Evolutionary conservation across 2,888 invertebrate species (phyloP).

Genomic region (Drepanosiphum platanoidis): DNA sequence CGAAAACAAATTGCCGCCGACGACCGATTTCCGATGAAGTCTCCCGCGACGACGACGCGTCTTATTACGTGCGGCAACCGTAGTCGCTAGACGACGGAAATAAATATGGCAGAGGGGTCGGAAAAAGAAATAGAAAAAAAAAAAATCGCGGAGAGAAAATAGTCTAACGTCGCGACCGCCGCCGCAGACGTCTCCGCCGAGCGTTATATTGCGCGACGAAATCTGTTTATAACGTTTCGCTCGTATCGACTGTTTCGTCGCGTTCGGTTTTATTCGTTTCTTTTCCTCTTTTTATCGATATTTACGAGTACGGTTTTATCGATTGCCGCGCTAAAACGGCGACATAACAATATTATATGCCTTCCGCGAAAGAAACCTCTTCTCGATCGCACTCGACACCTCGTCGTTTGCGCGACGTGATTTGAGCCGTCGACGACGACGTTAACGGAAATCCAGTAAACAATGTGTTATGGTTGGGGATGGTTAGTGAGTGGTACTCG

Average conservation of each 20-base stretch:
- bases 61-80: neutral
- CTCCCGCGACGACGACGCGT: neutral
- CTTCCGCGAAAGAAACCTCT: too few species aligned
- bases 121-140: neutral
- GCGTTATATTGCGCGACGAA: neutral
- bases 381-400: too few species aligned
- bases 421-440: too few species aligned
- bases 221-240: constrained; percentile 7
- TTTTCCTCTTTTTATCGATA: neutral
- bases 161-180: too few species aligned
- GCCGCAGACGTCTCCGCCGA: too few species aligned
- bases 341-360: too few species aligned
- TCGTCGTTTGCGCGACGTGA: too few species aligned
- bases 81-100: neutral
- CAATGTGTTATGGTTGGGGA: too few species aligned
- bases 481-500: too few species aligned
- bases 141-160: too few species aligned
- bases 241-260: neutral
- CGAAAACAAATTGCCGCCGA: neutral
- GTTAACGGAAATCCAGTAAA: too few species aligned
- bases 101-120: neutral
- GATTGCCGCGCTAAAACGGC: neutral
- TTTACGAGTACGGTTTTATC: neutral
- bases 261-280: neutral
- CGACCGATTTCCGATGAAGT: neutral